Conservation (phyloP, 2,113 vertebrate genomes). For the Vimba vimba region DNA sequence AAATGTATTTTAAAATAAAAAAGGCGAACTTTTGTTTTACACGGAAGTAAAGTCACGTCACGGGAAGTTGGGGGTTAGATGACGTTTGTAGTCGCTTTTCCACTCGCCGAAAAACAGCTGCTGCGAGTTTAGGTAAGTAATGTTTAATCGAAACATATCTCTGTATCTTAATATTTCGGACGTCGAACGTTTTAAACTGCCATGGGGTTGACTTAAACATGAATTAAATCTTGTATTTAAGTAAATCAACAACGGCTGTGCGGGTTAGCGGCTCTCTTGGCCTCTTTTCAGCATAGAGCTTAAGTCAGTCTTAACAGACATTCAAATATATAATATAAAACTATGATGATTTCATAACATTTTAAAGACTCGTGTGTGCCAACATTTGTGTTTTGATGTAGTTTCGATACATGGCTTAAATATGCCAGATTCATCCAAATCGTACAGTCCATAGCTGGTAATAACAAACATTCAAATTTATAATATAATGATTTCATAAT, state of each 20-base stretch:
- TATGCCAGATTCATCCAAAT: background rate
- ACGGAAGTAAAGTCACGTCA: constrained; percentile 52
- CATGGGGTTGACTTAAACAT: background rate
- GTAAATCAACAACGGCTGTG: background rate
- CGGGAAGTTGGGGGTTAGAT: constrained; percentile 50
- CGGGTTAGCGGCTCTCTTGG: constrained; percentile 17
- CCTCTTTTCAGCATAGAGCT: constrained; percentile 20
- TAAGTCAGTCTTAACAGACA: background rate
- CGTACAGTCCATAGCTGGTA: background rate
- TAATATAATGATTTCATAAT: background rate
- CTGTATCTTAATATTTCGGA: background rate
- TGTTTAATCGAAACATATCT: background rate
- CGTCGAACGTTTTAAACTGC: background rate
- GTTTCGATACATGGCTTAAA: background rate
- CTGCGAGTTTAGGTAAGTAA: constrained; percentile 45
- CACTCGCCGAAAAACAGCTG: constrained; percentile 46
- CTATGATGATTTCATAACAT: background rate
- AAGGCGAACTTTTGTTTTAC: background rate
- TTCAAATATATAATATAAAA: background rate
- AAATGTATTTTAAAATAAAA: background rate
- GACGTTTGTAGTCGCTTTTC: constrained; percentile 49
- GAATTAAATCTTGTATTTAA: background rate
- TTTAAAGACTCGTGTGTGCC: background rate
- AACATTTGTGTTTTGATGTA: background rate
- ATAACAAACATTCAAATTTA: background rate